Base-by-base conservation (phyloP, 2,797 vertebrate species). In the Macrochelys suwanniensis region DNA sequence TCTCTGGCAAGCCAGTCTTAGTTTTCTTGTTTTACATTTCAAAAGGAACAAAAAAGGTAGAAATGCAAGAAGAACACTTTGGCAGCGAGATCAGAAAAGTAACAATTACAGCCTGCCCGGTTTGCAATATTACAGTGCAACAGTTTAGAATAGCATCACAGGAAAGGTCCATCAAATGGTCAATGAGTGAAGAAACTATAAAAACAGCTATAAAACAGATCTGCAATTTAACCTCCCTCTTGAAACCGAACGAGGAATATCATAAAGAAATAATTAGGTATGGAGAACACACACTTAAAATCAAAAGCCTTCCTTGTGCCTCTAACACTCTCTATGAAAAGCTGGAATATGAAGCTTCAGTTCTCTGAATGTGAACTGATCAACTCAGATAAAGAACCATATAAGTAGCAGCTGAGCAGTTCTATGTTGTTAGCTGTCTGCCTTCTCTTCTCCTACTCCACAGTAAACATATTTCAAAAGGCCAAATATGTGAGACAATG, bases 391-490 rank as follows among this genome's bases (percentile, higher is more conserved):
- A 92, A 88, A 89, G 85, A 65, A 79, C 2, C 56, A 76, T 23
- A 87, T 37, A 91, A 87, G 88, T 49, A 94, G 61, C 82, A 90
- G 74, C 57, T 85, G 89, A 91, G 79, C 90, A 90, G 33, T 84
- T 78, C 65, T 0, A 0, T 61, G 81, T 80, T 53, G 54, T 96
- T 92, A 93, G 82, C 88, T 94, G 87, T 65, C 89, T 81, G 93
- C 80, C 49, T 89, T 93, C 82, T 85, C 51, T 57, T 89, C 84
- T 83, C 83, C 76, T 85, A 3, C 37, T 79, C 68, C 57, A 49
- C 89, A 89, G 80, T 86, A 95, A 96, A 92, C 81, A 90, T 26
- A 94, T 84, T 37, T 89, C 85, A 91, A 84, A 85, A 84, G 54
- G 78, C 82, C 82, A 94, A 94, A 85, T 90, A 83, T 74, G 61